These are phyloP conservation scores for Leucophenga maculata DNA, from an alignment of 2,888 invertebrate species.

Conservation along the genomic window DNA sequence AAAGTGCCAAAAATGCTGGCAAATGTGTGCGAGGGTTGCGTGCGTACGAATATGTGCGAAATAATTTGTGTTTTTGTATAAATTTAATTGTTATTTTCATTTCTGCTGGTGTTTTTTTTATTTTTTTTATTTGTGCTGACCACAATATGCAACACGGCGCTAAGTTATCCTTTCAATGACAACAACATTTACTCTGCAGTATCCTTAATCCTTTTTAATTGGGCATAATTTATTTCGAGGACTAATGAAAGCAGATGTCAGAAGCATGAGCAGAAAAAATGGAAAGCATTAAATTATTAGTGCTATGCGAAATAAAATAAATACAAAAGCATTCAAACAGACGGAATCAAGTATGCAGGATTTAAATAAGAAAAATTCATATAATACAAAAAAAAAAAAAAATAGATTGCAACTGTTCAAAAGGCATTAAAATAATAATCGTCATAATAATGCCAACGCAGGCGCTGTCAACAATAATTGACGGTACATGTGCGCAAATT, in stretches of 20 bases:
- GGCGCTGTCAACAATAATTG: neutral
- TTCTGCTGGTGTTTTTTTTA: conserved; percentile 2
- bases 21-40: conserved; percentile 8
- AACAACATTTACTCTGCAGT: conserved; percentile 24
- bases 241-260: neutral
- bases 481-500: neutral
- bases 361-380: conserved; percentile 20
- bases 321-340: neutral
- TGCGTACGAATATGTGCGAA: conserved; percentile 25
- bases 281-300: neutral
- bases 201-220: conserved; percentile 44
- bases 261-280: neutral
- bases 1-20: neutral
- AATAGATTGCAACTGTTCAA: neutral
- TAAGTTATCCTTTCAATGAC: neutral
- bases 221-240: conserved; percentile 41
- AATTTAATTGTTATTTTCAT: conserved; percentile 22
- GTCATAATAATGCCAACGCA: conserved; percentile 32
- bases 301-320: conserved; percentile 2
- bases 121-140: no score
- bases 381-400: neutral
- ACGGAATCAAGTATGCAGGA: neutral
- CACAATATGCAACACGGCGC: neutral
- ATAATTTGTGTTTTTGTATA: neutral
- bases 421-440: conserved; percentile 33